These are phyloP conservation scores for Cotesia glomerata DNA, from an alignment of 1,140 invertebrate species.

Conservation along the genomic window DNA sequence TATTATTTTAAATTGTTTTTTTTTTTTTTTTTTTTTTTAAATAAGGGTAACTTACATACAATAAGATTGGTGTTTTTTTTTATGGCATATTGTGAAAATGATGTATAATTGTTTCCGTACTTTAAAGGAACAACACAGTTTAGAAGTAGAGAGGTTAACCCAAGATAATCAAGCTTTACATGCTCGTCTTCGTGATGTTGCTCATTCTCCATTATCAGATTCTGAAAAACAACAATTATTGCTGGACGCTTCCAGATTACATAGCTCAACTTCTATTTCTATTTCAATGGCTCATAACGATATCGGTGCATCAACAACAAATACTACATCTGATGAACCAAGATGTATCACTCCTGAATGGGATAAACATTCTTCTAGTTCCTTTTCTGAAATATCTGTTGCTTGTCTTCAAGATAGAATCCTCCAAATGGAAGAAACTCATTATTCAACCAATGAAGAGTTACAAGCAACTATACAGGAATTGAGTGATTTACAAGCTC, in stretches of 20 bases:
- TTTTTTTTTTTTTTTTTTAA: too few relatives aligned
- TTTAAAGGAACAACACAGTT: conserved; percentile 67
- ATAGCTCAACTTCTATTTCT: conserved; percentile 70
- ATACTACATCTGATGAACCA: conserved; percentile 66
- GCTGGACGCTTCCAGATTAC: conserved; percentile 71
- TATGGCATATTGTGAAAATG: neutral
- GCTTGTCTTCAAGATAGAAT: conserved; percentile 92
- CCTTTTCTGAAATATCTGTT: conserved; percentile 87
- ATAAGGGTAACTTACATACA: too few relatives aligned
- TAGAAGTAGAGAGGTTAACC: conserved; percentile 70
- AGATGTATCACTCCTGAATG: conserved; percentile 78
- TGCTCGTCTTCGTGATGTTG: conserved; percentile 76
- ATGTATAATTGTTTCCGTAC: conserved; percentile 12
- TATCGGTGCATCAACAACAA: conserved; percentile 38
- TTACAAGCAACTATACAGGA: conserved; percentile 93
- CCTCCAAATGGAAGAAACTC: conserved; percentile 73
- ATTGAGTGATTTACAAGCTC: conserved; percentile 85
- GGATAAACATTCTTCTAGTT: conserved; percentile 86
- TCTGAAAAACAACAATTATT: conserved; percentile 80
- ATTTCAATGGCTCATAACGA: conserved; percentile 64
- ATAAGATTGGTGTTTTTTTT: too few relatives aligned
- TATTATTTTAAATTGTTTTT: too few relatives aligned
- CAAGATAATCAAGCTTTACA: conserved; percentile 79
- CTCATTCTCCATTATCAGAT: conserved; percentile 80
- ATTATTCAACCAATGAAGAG: conserved; percentile 89